Base-by-base conservation (phyloP, 2,797 vertebrate genomes). In the Cetoscarus ocellatus region DNA sequence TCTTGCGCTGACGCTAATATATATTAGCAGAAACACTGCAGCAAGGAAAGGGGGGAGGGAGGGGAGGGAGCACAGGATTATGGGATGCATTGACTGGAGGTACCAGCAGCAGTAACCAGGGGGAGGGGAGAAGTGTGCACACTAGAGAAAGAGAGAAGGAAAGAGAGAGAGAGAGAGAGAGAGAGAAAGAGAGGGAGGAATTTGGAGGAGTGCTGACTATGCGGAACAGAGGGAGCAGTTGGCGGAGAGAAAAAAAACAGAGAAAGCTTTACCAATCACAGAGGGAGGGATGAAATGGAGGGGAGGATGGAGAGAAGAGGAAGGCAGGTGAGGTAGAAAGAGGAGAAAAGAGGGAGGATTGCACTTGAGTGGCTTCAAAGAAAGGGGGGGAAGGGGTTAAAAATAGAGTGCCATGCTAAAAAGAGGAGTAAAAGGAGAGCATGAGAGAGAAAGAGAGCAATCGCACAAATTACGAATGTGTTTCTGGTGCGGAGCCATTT, bases 11-110 rank as follows among this genome's bases (percentile, higher is more conserved):
- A 91, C 70, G 84, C 89, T 93, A 91, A 93, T 91, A 92, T 91
- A 93, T 90, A 93, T 93, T 94, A 94, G 89, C 86, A 92, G 88
- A 91, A 93, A 92, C 89, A 92, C 93, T 94, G 93, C 93, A 92
- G 93, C 83, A 88, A 88, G 87, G 90, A 39, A 86, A 88, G 86
- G 87, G 87, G 82, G 86, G 78, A 49, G 48, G 48, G 51, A 86
- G 88, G 86, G 87, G 87, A 83, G 86, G 78, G 83, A 71, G 83
- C 65, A 64, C 40, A 18, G 86, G 91, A 90, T 90, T 89, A 91
- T 91, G 89, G 90, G 88, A 89, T 88, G 88, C 89, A 88, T 79
- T 76, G 90, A 88, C 72, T 91, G 87, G 86, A 92, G 87, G 88
- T 91, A 91, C 84, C 80, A 87, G 87, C 85, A 90, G 87, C 82